Evolutionary conservation across 2,888 invertebrate species (phyloP), one percentile per base, ranked within the genome.

Genomic region (Eupithecia inturbata): DNA sequence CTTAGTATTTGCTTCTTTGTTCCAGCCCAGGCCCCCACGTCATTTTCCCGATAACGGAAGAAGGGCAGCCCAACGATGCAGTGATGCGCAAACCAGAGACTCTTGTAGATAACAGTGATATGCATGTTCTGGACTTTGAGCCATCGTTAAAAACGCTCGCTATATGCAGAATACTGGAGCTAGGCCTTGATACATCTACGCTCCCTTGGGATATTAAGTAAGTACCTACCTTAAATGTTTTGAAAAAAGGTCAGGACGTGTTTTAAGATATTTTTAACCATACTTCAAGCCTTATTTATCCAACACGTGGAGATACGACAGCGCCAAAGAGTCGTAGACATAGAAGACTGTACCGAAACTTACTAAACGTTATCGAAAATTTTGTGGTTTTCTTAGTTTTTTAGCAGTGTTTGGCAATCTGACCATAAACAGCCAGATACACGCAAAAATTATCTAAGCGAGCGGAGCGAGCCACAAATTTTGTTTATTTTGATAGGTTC

Each of bases 71-170:
- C 31, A 79, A 33, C n/a, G 63, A 49, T 39, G 9, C 9, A 36
- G 36, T 39, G 39, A 22, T 39, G 39, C 66, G 88, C 73, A 91
- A 91, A 71, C 89, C 91, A 28, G 93, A 95, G 71, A 92, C 92
- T 73, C 89, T 98, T 33, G 95, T 97, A 80, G 98, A 98, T 87
- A 97, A 97, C 85, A 96, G 97, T 88, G 98, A 98, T 88, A 95
- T 98, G 79, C 96, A 97, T 88, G 95, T 98, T 19, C 91, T 98
- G 76, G 98, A 98, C 89, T 97, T 97, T 91, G 94, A 95, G 75
- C 97, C 97, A 1, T 95, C 96, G 6, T 92, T 98, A 62, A 97
- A 96, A 87, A 97, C 97, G 0, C 91, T 98, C 69, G 95, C 96
- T 85, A 96, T 97, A 79, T 90, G 97, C 75, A 92, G 93, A 69